Percentiles rank a stretch among this genome's conserved stretches.
Evolutionary conservation across 2,888 invertebrate species (phyloP).

Genomic region (Apamea epomidion): DNA sequence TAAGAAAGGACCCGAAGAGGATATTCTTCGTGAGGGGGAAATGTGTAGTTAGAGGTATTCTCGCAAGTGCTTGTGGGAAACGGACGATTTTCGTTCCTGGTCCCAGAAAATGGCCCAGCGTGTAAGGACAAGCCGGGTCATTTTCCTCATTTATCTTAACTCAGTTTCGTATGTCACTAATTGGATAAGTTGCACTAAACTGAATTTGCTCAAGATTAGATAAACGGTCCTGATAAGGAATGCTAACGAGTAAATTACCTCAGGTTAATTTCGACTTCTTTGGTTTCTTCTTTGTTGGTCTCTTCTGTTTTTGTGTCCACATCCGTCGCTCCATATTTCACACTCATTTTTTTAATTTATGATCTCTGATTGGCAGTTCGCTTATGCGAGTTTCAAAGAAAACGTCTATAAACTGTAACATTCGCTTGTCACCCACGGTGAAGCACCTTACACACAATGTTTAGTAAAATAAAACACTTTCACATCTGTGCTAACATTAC

Average conservation of each 20-base stretch:
- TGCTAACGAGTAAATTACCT: conserved; percentile 75
- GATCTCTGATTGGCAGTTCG: conserved; percentile 19
- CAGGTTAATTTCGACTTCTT: conserved; percentile 75
- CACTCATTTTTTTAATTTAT: conserved; percentile 75
- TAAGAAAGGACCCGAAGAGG: conserved; percentile 51
- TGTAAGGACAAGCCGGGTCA: conserved; percentile 44
- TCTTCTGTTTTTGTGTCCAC: conserved; percentile 74
- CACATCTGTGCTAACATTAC: conserved; percentile 71
- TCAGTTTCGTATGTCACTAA: conserved; percentile 72
- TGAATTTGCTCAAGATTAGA: conserved; percentile 69
- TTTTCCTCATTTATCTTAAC: conserved; percentile 75
- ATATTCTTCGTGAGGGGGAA: conserved; percentile 54
- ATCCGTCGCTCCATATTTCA: conserved; percentile 85
- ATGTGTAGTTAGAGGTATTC: conserved; percentile 53
- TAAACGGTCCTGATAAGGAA: conserved; percentile 61
- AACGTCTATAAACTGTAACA: conserved; percentile 52
- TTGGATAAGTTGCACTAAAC: conserved; percentile 77
- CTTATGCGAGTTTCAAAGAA: conserved; percentile 47
- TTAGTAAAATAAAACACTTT: conserved; percentile 55
- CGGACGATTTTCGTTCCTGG: conserved; percentile 26
- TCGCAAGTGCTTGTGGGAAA: conserved; percentile 33
- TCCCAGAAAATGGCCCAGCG: neutral
- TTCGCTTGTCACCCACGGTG: conserved; percentile 50
- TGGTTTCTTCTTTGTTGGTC: conserved; percentile 72
- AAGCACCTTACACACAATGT: conserved; percentile 56